Conservation (phyloP, 1,140 invertebrate species). For the Listronotus bonariensis region DNA sequence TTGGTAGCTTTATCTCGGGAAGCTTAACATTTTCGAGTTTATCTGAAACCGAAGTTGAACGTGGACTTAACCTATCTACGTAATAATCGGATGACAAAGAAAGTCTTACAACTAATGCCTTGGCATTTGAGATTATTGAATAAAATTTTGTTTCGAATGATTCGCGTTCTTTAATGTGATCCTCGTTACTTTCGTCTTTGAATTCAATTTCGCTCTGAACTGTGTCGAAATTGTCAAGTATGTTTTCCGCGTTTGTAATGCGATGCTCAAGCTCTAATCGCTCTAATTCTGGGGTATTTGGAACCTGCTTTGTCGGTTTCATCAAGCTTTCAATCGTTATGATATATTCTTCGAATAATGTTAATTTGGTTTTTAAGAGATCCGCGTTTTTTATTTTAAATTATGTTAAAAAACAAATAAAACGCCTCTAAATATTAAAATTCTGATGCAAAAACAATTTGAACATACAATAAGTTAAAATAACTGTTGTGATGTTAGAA, state of each 20-base stretch:
- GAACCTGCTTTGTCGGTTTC: no score
- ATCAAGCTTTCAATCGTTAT: background rate
- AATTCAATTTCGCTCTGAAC: background rate
- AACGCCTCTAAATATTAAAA: no score
- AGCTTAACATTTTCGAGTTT: background rate
- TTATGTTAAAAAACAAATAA: no score
- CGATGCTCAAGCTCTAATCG: background rate
- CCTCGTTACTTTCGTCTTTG: background rate
- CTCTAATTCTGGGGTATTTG: background rate
- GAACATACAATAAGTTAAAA: no score
- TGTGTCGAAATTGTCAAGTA: background rate
- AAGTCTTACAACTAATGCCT: no score
- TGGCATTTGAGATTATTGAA: no score
- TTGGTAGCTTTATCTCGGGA: slow-evolving; percentile 17
- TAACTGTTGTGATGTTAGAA: no score
- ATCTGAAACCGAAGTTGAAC: background rate
- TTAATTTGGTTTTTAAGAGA: slow-evolving; percentile 1
- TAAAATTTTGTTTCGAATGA: background rate
- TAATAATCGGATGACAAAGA: no score
- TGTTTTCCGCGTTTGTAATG: background rate
- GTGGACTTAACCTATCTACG: no score
- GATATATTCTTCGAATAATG: background rate
- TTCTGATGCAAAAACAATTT: no score
- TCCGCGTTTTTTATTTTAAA: background rate
- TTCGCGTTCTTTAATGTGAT: background rate